These are phyloP conservation scores for Simalia tracyae DNA, from an alignment of 2,797 vertebrate genomes.

Conservation along the genomic window DNA sequence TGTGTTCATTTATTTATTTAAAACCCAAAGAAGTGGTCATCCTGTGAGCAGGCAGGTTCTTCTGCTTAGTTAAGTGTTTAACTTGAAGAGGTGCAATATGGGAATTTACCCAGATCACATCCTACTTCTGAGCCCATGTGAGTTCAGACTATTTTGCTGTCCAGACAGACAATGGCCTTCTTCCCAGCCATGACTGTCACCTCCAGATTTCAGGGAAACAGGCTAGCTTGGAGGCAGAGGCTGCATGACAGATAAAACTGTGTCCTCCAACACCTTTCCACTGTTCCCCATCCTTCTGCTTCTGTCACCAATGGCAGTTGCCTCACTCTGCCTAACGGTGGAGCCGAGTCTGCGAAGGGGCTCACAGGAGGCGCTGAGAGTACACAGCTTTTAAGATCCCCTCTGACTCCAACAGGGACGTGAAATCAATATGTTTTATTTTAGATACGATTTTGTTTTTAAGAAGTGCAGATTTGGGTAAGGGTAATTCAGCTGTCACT, in stretches of 20 bases:
- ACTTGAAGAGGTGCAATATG: background rate
- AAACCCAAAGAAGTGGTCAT: background rate
- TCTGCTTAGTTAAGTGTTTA: background rate
- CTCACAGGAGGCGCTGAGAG: background rate
- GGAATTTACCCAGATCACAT: background rate
- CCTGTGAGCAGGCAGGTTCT: background rate
- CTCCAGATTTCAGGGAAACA: background rate
- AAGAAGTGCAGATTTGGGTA: background rate
- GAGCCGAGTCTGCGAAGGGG: background rate
- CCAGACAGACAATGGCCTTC: background rate
- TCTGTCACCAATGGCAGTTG: background rate
- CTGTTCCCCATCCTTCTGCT: background rate
- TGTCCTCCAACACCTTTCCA: background rate
- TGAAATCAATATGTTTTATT: background rate
- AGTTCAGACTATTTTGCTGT: background rate
- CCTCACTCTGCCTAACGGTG: background rate
- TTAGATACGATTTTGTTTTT: background rate
- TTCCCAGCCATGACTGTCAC: background rate
- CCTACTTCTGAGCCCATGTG: background rate
- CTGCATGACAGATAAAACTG: background rate
- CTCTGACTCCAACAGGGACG: background rate
- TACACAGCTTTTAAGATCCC: background rate
- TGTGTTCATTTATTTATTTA: background rate
- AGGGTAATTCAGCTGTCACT: background rate
- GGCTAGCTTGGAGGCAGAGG: background rate